Evolutionary conservation across 2,797 vertebrate species (phyloP).

Genomic region (Atherinosoma microstoma): DNA sequence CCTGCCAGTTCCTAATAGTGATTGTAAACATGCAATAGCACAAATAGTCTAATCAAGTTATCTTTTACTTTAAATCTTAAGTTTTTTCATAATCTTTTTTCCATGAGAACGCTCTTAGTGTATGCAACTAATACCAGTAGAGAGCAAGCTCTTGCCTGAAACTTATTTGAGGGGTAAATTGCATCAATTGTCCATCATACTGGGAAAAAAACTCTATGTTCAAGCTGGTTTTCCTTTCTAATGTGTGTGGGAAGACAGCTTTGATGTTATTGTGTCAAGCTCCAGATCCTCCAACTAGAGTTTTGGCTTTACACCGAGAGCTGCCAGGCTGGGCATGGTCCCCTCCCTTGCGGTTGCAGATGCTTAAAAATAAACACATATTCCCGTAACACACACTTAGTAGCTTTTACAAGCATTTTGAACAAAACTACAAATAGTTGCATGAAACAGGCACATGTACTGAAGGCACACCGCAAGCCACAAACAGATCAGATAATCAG

Average conservation of each 20-base stretch:
- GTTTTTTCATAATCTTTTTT: not conserved
- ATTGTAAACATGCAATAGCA: no score
- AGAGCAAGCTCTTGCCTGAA: no score
- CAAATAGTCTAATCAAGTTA: not conserved
- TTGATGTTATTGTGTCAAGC: conserved; percentile 58
- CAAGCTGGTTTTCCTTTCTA: conserved; percentile 31
- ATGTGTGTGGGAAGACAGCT: conserved; percentile 25
- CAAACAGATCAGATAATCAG: conserved; percentile 60
- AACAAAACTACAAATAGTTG: conserved; percentile 48
- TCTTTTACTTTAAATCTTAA: not conserved
- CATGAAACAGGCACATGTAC: conserved; percentile 31
- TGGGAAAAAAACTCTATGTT: conserved; percentile 40
- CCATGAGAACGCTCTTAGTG: no score
- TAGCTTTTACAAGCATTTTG: conserved; percentile 53
- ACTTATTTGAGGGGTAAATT: conserved; percentile 41
- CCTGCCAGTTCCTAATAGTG: no score
- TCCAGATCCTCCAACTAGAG: conserved; percentile 25
- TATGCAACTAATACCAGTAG: no score
- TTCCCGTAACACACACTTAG: conserved; percentile 32
- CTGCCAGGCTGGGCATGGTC: conserved; percentile 22
- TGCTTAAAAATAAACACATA: conserved; percentile 60
- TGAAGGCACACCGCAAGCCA: conserved; percentile 49
- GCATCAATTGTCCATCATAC: conserved; percentile 53
- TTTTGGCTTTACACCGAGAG: conserved; percentile 37
- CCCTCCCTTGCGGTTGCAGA: conserved; percentile 41